Evolutionary conservation across 2,113 vertebrate genomes (phyloP).

Genomic region (Bubalus kerabau): DNA sequence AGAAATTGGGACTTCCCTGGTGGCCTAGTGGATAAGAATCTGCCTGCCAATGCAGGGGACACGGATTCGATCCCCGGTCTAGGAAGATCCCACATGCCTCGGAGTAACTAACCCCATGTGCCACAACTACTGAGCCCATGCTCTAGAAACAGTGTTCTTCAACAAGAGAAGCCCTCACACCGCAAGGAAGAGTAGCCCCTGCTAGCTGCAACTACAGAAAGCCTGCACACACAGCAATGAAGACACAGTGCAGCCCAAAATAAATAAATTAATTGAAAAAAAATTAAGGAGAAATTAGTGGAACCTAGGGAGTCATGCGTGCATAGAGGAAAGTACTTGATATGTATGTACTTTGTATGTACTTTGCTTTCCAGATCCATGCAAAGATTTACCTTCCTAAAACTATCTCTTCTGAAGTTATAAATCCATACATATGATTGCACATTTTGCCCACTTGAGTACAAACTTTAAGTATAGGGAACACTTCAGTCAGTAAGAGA

Average conservation of each 20-base stretch:
- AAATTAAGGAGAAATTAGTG: not conserved
- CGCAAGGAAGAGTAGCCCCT: fast-evolving
- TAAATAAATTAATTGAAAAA: not conserved
- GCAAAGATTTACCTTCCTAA: not conserved
- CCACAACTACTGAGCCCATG: fast-evolving
- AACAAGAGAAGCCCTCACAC: not conserved
- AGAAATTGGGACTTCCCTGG: not conserved
- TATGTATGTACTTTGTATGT: not conserved
- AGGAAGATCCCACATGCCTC: not conserved
- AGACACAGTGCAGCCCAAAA: fast-evolving
- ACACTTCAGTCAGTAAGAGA: not conserved
- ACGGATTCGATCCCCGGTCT: fast-evolving
- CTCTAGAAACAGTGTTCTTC: not conserved
- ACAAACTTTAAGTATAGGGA: not conserved
- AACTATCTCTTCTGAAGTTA: not conserved
- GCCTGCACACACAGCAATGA: not conserved
- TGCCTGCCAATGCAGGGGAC: not conserved
- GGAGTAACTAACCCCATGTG: fast-evolving
- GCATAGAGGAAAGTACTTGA: not conserved
- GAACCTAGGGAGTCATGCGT: not conserved
- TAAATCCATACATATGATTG: not conserved
- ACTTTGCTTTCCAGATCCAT: not conserved
- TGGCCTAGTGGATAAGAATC: not conserved
- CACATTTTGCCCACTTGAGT: not conserved
- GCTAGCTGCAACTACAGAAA: not conserved